Evolutionary conservation across 2,888 invertebrate species (phyloP).

Genomic region (Chaitophorus viminalis): DNA sequence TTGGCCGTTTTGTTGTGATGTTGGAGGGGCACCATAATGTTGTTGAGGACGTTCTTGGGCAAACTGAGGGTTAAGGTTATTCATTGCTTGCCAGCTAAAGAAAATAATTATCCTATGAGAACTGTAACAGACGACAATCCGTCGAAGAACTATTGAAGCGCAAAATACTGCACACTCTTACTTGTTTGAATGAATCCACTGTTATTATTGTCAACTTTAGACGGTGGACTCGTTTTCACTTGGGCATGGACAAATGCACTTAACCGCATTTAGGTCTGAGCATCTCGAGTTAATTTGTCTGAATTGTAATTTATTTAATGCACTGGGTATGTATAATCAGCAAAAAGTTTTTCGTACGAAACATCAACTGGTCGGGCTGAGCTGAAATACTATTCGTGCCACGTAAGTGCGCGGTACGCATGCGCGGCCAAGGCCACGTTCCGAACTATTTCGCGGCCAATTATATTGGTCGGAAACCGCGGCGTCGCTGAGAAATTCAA

Average conservation of each 20-base stretch:
- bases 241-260: neutral
- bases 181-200: neutral
- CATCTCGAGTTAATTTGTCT: neutral
- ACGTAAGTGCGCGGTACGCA: slow-evolving; percentile 73
- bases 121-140: neutral
- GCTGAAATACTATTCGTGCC: slow-evolving; percentile 67
- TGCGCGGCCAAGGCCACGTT: slow-evolving; percentile 70
- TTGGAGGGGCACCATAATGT: slow-evolving; percentile 14
- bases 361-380: slow-evolving; percentile 38
- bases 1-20: slow-evolving; percentile 44
- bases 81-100: slow-evolving; percentile 28
- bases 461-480: neutral
- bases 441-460: slow-evolving; percentile 23
- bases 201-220: neutral
- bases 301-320: neutral
- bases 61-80: slow-evolving; percentile 57
- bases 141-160: neutral
- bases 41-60: slow-evolving; percentile 58
- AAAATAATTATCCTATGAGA: neutral
- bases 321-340: neutral
- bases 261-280: neutral
- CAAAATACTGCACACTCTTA: neutral
- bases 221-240: neutral
- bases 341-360: neutral
- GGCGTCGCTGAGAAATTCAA: neutral